Conservation (phyloP, 2,113 vertebrate species). For the Lycaon pictus region DNA sequence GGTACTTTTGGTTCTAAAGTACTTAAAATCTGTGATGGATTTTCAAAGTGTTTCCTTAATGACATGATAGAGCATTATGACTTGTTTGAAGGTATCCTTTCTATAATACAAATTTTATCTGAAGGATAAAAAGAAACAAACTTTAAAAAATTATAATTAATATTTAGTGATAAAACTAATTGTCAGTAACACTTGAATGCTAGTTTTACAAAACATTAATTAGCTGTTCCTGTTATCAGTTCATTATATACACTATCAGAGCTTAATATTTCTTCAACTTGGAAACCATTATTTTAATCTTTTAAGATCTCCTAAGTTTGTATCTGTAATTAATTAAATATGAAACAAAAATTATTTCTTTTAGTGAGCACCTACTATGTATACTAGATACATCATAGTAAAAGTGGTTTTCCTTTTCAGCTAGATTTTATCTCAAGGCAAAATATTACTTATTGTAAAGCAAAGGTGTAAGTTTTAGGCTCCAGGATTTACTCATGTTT, state of each 20-base stretch:
- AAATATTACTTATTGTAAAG: slow-evolving; percentile 18
- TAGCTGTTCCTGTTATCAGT: neutral
- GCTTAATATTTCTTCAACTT: slow-evolving; percentile 42
- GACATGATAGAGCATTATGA: slow-evolving; percentile 22
- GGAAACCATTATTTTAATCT: slow-evolving; percentile 33
- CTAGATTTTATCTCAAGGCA: neutral
- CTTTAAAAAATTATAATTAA: slow-evolving; percentile 26
- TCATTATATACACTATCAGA: neutral
- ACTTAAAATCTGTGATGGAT: slow-evolving; percentile 23
- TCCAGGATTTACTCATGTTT: slow-evolving; percentile 15
- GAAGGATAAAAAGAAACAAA: neutral
- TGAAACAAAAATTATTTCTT: slow-evolving; percentile 36
- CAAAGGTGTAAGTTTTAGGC: neutral
- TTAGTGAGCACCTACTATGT: neutral
- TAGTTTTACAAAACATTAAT: slow-evolving; percentile 41
- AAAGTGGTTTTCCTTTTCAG: slow-evolving; percentile 22
- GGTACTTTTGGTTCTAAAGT: neutral
- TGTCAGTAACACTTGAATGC: neutral
- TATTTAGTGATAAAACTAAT: slow-evolving; percentile 46
- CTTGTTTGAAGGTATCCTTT: neutral
- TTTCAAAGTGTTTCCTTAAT: slow-evolving; percentile 48
- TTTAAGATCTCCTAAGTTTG: neutral
- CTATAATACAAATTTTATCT: slow-evolving; percentile 16
- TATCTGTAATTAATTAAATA: slow-evolving; percentile 43
- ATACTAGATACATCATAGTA: neutral